Evolutionary conservation across 2,888 invertebrate species (phyloP).

Genomic region (Sclerodermus sp.): DNA sequence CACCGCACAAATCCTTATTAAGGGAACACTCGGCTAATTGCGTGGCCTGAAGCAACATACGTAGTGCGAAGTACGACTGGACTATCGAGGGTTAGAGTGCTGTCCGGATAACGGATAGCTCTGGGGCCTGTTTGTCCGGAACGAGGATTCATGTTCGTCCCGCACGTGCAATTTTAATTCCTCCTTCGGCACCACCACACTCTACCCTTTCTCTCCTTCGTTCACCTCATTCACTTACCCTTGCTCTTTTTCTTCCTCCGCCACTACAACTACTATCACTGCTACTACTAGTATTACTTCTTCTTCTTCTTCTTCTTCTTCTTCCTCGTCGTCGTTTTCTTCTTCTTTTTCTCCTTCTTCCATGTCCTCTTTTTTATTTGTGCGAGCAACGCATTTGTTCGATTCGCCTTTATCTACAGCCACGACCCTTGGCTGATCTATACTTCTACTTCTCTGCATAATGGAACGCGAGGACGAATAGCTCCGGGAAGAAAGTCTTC

Average conservation of each 20-base stretch:
- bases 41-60: slow-evolving; percentile 6
- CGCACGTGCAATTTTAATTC: not conserved
- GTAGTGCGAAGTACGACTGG: slow-evolving; percentile 7
- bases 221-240: not conserved
- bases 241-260: not conserved
- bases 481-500: not conserved
- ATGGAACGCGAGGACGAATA: not conserved
- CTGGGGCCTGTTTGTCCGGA: slow-evolving; percentile 9
- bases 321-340: no score
- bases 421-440: not conserved
- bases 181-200: not conserved
- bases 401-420: not conserved
- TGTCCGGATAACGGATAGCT: slow-evolving; percentile 18
- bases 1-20: slow-evolving; percentile 29
- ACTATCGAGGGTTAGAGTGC: slow-evolving; percentile 10
- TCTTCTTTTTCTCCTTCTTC: no score
- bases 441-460: not conserved
- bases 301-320: no score
- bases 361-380: no score
- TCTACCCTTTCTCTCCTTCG: not conserved
- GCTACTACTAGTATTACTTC: no score
- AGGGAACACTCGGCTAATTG: slow-evolving; percentile 31
- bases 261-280: not conserved
- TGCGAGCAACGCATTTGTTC: no score
- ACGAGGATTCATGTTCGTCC: slow-evolving; percentile 12